A percentile compares a stretch with the other conserved stretches of the same genome.
Conservation (phyloP, 2,888 invertebrate genomes). For the Plebejus melissa region DNA sequence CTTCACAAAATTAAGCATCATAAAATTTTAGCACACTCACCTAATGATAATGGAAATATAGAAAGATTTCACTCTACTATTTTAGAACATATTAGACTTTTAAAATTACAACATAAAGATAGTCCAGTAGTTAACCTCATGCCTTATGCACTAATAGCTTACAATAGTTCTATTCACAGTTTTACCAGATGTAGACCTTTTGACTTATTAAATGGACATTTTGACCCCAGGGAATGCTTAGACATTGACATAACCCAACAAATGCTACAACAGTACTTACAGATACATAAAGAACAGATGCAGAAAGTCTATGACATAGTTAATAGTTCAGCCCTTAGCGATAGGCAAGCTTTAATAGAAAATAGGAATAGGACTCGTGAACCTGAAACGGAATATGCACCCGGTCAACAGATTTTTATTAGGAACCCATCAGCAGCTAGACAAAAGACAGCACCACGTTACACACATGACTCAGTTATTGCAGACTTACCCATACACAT, state of each 20-base stretch:
- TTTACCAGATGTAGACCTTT: conserved; percentile 36
- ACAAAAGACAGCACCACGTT: conserved; percentile 33
- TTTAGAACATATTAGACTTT: conserved; percentile 34
- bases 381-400: conserved; percentile 33
- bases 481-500: conserved; percentile 36
- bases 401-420: conserved; percentile 34
- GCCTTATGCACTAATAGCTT: conserved; percentile 12
- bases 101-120: conserved; percentile 30
- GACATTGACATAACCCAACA: conserved; percentile 32
- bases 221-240: conserved; percentile 34
- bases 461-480: conserved; percentile 32
- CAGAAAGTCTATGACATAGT: conserved; percentile 29
- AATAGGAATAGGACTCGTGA: conserved; percentile 33
- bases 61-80: conserved; percentile 33
- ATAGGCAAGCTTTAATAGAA: conserved; percentile 28
- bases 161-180: conserved; percentile 35
- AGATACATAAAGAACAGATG: conserved; percentile 26
- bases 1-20: conserved; percentile 35
- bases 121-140: conserved; percentile 31
- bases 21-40: conserved; percentile 32
- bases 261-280: conserved; percentile 33
- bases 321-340: conserved; percentile 17
- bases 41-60: conserved; percentile 35
- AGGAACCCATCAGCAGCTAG: conserved; percentile 32
- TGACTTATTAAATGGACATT: conserved; percentile 39